Base-by-base conservation (phyloP, 37 sponge, comb jelly and placozoan genomes). In the Aphrocallistes beatrix region DNA sequence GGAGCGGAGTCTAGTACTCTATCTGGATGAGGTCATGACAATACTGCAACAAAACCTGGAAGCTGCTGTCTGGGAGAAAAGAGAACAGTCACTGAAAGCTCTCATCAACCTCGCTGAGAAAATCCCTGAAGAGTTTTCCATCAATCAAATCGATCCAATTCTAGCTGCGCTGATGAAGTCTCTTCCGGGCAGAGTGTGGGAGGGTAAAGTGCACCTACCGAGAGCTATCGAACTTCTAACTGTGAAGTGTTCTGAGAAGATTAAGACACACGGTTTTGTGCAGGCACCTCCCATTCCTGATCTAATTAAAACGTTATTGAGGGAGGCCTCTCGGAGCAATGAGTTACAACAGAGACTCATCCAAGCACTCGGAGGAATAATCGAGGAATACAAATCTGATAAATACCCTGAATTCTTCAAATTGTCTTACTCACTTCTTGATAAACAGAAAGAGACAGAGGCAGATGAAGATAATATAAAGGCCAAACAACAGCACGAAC, bases 381-480 rank as follows among this genome's bases (percentile, higher is more conserved):
- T 60, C 34, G 75, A 60, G n/a, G 75, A 60, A 13, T 60, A 60
- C 75, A 60, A 60, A 60, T 60, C 75, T 28, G 75, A 60, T 25
- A 21, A 19, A 13, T 60, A 32, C 21, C 75, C 75, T 3, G 75
- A 60, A 8, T 60, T 19, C 75, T 60, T 60, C 34, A 60, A 60
- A 13, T 13, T 60, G n/a, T 21, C 75, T 28, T 60, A 60, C 75
- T 60, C 75, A 3, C 10, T 60, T 6, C 75, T 60, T 32, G 75
- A 60, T 30, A 60, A 60, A 60, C 75, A 60, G 75, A 60, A 60
- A 3, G 21, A 60, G 25, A 13, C 1, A 32, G 34, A 28, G 25
- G 21, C 25, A 32, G 75, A 30, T 60, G 34, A 60, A 32, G 75
- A 60, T 25, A 28, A 60, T 3, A 30, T 3, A 32, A 42, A 13